Percentiles rank a stretch among this genome's conserved stretches.
phyloP scores from a whole-genome alignment of 2,113 vertebrate genomes.

The Aplodontia rufa region DNA sequence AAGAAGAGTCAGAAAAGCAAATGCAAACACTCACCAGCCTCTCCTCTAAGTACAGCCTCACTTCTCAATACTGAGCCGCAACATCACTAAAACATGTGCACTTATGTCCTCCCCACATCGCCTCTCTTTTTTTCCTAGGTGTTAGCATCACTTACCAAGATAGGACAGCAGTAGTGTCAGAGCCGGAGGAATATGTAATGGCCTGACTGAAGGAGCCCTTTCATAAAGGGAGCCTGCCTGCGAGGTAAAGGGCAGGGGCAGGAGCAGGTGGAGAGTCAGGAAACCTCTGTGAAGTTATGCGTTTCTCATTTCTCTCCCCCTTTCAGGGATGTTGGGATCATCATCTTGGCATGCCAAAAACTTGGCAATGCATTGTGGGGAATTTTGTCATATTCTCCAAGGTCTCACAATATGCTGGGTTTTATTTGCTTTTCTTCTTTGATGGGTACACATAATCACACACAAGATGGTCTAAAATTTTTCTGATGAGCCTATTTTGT shows the following conservation, averaged over 20 bases:
- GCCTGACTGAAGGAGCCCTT: neutral
- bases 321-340: neutral
- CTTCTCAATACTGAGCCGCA: neutral
- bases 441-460: neutral
- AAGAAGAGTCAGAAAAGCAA: neutral
- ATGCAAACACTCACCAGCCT: neutral
- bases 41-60: neutral
- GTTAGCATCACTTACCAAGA: neutral
- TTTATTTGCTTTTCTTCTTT: neutral
- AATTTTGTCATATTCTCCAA: neutral
- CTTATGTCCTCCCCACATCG: neutral
- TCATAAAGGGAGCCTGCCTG: neutral
- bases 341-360: neutral
- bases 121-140: neutral
- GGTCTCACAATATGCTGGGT: neutral
- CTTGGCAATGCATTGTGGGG: neutral
- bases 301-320: neutral
- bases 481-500: neutral
- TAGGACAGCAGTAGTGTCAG: neutral
- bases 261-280: neutral
- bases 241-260: neutral
- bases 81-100: constrained; percentile 4
- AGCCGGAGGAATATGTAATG: neutral
- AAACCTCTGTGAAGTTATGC: neutral
- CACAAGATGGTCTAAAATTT: neutral